Evolutionary conservation across 2,888 invertebrate species (phyloP).

Genomic region (Acanthacorydalis orientalis): DNA sequence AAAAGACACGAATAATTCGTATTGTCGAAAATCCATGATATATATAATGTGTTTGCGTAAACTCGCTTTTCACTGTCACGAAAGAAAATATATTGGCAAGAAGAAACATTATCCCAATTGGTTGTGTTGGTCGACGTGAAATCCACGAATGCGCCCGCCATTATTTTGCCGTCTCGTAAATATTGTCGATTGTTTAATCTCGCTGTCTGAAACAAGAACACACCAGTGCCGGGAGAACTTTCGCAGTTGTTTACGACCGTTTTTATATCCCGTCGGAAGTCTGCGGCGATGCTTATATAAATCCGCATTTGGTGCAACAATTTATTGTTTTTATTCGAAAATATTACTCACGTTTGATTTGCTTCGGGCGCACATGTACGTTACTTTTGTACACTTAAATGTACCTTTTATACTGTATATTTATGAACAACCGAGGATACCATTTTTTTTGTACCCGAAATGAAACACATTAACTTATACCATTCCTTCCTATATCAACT

Average conservation of each 20-base stretch:
- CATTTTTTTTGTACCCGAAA: not conserved
- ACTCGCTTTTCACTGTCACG: not conserved
- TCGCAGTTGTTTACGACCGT: constrained; percentile 1
- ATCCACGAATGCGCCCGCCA: not conserved
- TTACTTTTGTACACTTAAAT: too few relatives aligned
- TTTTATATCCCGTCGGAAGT: constrained; percentile 2
- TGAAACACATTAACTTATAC: too few relatives aligned
- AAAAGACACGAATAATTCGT: too few relatives aligned
- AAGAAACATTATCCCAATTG: constrained; percentile 7
- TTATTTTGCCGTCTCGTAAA: constrained; percentile 4
- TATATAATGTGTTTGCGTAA: too few relatives aligned
- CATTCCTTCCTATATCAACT: too few relatives aligned
- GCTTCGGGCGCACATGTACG: too few relatives aligned
- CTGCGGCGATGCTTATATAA: not conserved
- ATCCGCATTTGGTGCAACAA: not conserved
- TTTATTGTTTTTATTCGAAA: not conserved
- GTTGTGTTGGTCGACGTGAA: not conserved
- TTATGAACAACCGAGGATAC: not conserved
- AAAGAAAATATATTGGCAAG: constrained; percentile 1
- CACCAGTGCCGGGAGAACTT: not conserved
- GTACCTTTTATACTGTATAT: not conserved
- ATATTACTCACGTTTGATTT: not conserved
- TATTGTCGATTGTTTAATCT: constrained; percentile 7
- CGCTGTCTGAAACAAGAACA: constrained; percentile 4
- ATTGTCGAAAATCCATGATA: too few relatives aligned